phyloP scores from a whole-genome alignment of 2,113 vertebrate species.

The Nothoprocta perdicaria region DNA sequence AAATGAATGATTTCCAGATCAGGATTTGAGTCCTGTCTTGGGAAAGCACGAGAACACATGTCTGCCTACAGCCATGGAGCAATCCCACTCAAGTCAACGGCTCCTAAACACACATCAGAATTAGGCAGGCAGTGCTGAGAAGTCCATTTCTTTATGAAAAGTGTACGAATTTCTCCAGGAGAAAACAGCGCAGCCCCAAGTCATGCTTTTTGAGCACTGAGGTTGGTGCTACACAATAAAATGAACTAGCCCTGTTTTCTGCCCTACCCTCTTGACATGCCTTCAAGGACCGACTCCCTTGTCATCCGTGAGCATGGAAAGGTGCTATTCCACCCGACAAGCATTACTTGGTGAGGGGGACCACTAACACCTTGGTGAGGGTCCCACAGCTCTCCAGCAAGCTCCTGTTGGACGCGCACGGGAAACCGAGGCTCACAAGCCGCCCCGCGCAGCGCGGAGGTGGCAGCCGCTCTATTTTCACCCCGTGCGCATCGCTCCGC shows the following conservation, averaged over 20 bases:
- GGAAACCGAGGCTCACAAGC: background rate
- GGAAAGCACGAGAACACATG: background rate
- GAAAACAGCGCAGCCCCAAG: background rate
- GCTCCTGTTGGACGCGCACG: accelerated
- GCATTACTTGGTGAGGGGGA: background rate
- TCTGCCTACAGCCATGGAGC: background rate
- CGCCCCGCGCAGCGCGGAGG: accelerated
- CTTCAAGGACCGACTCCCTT: background rate
- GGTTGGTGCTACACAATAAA: background rate
- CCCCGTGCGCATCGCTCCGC: background rate
- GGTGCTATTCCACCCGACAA: background rate
- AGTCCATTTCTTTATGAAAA: background rate
- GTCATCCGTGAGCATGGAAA: background rate
- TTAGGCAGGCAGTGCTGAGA: background rate
- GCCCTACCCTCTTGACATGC: accelerated
- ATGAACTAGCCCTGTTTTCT: background rate
- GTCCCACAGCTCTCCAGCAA: background rate
- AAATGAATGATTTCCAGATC: background rate
- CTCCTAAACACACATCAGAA: background rate
- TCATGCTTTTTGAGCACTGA: background rate
- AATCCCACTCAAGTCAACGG: background rate
- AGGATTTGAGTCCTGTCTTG: background rate
- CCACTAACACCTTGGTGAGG: background rate
- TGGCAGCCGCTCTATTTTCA: background rate
- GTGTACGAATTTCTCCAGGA: accelerated